Conservation (phyloP, 2,888 invertebrate species). For the Steinernema hermaphroditum region DNA sequence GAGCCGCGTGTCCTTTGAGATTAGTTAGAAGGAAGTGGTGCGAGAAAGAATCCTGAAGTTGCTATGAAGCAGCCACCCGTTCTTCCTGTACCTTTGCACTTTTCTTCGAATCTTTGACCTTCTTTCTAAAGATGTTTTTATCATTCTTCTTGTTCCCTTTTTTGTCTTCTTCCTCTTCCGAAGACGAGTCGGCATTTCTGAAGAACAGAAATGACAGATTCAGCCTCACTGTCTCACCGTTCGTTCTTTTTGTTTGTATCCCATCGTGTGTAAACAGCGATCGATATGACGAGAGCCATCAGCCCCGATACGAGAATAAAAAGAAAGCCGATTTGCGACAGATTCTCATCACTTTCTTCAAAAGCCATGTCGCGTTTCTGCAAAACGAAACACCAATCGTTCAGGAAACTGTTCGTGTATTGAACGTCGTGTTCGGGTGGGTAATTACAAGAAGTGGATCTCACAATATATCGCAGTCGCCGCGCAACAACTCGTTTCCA, state of each 20-base stretch:
- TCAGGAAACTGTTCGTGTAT: too few relatives aligned
- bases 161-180: conserved; percentile 32
- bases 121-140: conserved; percentile 23
- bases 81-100: conserved; percentile 33
- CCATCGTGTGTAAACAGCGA: conserved; percentile 3
- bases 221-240: not conserved
- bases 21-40: conserved; percentile 81
- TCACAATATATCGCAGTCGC: too few relatives aligned
- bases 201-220: not conserved
- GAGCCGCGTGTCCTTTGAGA: conserved; percentile 80
- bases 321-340: conserved; percentile 5
- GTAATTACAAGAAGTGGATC: too few relatives aligned
- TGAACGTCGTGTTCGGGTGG: too few relatives aligned
- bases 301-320: not conserved
- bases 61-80: not conserved
- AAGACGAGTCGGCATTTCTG: not conserved
- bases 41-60: conserved; percentile 31
- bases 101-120: conserved; percentile 24
- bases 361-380: not conserved
- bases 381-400: too few relatives aligned
- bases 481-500: too few relatives aligned
- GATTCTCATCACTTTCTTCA: not conserved
- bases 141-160: conserved; percentile 39
- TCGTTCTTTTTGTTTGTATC: not conserved
- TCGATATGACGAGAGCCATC: not conserved